phyloP scores from a whole-genome alignment of 1,140 invertebrate species.

The Drosophila baimaii region DNA sequence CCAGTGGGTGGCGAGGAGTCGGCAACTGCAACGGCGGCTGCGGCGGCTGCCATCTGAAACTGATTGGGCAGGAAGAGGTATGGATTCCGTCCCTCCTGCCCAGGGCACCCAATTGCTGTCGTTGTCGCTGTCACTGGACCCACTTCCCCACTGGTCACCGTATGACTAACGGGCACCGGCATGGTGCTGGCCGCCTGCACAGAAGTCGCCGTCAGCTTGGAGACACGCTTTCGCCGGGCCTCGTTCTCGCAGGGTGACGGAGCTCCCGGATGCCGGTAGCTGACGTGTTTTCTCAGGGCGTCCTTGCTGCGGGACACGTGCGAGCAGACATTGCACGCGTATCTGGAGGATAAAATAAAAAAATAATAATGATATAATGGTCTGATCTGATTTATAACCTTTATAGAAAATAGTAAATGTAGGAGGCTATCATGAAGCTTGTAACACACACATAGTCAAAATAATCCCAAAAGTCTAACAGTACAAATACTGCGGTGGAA shows the following conservation, averaged over 20 bases:
- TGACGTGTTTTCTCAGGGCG: constrained; percentile 94
- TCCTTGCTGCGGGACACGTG: constrained; percentile 94
- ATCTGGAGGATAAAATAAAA: constrained; percentile 74
- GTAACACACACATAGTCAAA: background rate
- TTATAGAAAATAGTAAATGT: background rate
- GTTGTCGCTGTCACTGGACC: constrained; percentile 18
- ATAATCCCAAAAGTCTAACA: background rate
- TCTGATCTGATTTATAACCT: background rate
- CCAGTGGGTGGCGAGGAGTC: constrained; percentile 56
- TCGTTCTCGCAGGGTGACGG: constrained; percentile 82
- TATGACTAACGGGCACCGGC: constrained; percentile 44
- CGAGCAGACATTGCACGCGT: constrained; percentile 92
- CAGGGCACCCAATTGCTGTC: constrained; percentile 8
- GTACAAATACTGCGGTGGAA: background rate
- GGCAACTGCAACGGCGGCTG: constrained; percentile 67
- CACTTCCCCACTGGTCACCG: constrained; percentile 58
- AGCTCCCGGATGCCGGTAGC: constrained; percentile 90
- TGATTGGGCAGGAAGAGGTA: constrained; percentile 83
- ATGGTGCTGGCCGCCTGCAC: constrained; percentile 16
- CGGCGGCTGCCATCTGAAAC: constrained; percentile 80
- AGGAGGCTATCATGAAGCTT: too few relatives aligned
- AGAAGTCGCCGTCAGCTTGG: constrained; percentile 55
- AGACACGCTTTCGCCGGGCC: constrained; percentile 74
- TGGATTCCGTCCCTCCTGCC: constrained; percentile 51
- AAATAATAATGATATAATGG: background rate